Base-by-base conservation (phyloP, 2,113 vertebrate species). In the Melanerpes aurifrons region DNA sequence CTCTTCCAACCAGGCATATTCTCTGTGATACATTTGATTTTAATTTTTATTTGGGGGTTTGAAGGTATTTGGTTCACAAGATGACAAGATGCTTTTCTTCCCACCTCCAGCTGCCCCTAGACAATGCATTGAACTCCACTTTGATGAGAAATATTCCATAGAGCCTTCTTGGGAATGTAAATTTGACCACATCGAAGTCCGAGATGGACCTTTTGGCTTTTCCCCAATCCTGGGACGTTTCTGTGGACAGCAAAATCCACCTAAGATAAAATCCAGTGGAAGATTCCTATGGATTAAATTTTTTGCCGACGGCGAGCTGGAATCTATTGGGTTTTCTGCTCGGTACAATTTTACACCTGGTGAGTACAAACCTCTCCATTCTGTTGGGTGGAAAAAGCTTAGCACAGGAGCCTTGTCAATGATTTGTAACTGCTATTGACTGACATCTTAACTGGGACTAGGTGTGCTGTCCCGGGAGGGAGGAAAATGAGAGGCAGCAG, bases 121-220 rank as follows among this genome's bases (percentile, higher is more conserved):
- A 97, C 99, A 99, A 98, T 99, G 99, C 93, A 99, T 99, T 92
- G 99, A 99, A 97, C 98, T 99, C 78, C 98, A 99, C 94, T 99
- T 99, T 96, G 99, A 99, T 97, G 99, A 99, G 97, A 99, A 98
- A 88, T 99, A 99, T 96, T 99, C 99, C 66, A 98, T 99, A 89
- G 99, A 99, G 95, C 98, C 99, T 79, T 99, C 99, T 88, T 99
- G 99, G 99, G 99, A 99, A 97, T 99, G 99, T 98, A 99, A 99
- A 98, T 99, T 99, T 98, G 99, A 99, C 97, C 99, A 99, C 82
- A 99, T 99, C 91, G 99, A 99, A 98, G 99, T 99, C 77, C 98
- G 99, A 92, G 99, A 99, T 97, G 99, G 99, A 97, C 99, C 99
- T 71, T 99, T 99, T 97, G 98, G 98, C 96, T 99, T 99, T 98